Conservation (phyloP, 1,140 invertebrate genomes). For the Aphaenogaster floridana region DNA sequence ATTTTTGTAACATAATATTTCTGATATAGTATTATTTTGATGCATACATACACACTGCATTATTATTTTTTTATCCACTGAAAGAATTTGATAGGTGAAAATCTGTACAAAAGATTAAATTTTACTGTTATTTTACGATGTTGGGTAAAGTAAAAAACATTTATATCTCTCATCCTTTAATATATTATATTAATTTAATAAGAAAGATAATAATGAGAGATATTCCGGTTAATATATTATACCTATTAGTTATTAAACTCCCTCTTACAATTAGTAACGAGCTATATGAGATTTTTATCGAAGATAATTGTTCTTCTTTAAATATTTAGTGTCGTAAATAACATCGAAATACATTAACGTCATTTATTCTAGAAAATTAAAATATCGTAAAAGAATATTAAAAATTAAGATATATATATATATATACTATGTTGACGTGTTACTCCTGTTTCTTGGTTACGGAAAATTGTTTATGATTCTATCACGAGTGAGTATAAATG, state of each 20-base stretch:
- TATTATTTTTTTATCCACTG: not conserved
- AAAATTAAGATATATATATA: not conserved
- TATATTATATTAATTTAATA: not conserved
- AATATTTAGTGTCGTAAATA: not conserved
- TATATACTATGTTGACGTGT: not conserved
- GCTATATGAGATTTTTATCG: not conserved
- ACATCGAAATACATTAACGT: not conserved
- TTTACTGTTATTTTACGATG: conserved; percentile 22
- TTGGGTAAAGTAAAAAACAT: not conserved
- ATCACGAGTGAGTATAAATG: conserved; percentile 9
- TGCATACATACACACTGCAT: not conserved
- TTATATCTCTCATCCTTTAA: not conserved
- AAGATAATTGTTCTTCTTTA: not conserved
- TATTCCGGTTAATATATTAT: not conserved
- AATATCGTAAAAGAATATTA: not conserved
- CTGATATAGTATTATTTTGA: not conserved
- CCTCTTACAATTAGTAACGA: not conserved
- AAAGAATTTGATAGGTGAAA: not conserved
- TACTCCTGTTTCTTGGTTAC: not conserved
- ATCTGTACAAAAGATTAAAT: not conserved
- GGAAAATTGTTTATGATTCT: conserved; percentile 30
- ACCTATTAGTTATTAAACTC: not conserved
- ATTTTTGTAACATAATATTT: conserved; percentile 18
- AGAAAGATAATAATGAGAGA: not conserved
- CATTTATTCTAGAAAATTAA: not conserved